Percentiles rank a stretch among this genome's conserved stretches.
Evolutionary conservation across 2,888 invertebrate genomes (phyloP).

Genomic region (Ophion costatus): DNA sequence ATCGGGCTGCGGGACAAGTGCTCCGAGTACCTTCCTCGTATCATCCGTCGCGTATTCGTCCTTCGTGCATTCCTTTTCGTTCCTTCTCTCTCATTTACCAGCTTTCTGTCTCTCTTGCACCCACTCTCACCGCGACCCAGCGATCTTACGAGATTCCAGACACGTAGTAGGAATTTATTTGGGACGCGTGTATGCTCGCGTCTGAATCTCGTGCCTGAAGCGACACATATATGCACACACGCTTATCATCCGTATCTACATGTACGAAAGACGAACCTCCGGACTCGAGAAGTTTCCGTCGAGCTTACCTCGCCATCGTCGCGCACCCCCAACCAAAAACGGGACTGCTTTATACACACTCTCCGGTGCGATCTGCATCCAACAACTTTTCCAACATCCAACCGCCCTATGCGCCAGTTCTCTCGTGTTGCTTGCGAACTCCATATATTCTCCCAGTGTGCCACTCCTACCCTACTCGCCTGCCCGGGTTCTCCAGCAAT

Average conservation of each 20-base stretch:
- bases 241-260: constrained; percentile 6
- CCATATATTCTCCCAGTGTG: constrained; percentile 32
- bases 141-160: constrained; percentile 74
- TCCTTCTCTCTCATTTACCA: constrained; percentile 8
- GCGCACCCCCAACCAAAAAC: constrained; percentile 16
- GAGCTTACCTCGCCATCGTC: constrained; percentile 70
- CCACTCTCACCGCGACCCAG: not conserved
- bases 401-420: constrained; percentile 12
- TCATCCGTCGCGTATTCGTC: constrained; percentile 13
- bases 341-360: constrained; percentile 18
- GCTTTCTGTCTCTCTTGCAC: constrained; percentile 36
- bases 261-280: constrained; percentile 17
- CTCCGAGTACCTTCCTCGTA: constrained; percentile 1
- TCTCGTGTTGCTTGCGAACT: not conserved
- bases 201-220: constrained; percentile 41
- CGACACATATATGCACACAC: constrained; percentile 1
- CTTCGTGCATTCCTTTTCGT: not conserved
- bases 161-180: constrained; percentile 82
- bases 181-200: constrained; percentile 74
- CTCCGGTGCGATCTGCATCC: constrained; percentile 69
- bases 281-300: constrained; percentile 70
- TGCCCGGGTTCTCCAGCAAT: constrained; percentile 28
- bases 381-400: constrained; percentile 65
- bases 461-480: constrained; percentile 2
- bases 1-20: constrained; percentile 72